phyloP scores from a whole-genome alignment of 2,797 vertebrate genomes.

The Megaceryle alcyon region DNA sequence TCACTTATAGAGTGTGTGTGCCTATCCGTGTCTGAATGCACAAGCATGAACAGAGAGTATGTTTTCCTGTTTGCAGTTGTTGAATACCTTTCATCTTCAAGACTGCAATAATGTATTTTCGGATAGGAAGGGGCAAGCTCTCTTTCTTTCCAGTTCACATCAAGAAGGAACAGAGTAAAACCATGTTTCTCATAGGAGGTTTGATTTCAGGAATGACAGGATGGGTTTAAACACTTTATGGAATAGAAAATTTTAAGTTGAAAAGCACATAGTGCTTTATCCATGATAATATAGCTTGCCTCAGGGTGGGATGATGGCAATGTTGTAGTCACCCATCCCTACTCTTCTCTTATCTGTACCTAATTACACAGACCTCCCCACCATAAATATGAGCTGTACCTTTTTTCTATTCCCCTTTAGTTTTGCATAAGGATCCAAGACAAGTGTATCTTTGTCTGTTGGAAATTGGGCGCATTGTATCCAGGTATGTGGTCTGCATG shows the following conservation, averaged over 20 bases:
- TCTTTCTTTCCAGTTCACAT: not conserved
- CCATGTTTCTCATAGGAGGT: not conserved
- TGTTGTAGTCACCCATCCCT: not conserved
- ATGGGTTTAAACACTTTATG: not conserved
- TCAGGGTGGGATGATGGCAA: not conserved
- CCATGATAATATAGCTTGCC: not conserved
- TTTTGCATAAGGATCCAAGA: conserved; percentile 95
- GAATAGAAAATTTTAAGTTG: not conserved
- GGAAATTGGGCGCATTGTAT: conserved; percentile 94
- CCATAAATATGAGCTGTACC: not conserved
- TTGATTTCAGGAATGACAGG: not conserved
- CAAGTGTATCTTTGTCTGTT: conserved; percentile 97
- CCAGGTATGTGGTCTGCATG: conserved; percentile 80
- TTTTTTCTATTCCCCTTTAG: conserved; percentile 73
- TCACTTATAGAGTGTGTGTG: not conserved
- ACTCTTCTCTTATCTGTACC: not conserved
- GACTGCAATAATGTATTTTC: not conserved
- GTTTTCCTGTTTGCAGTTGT: not conserved
- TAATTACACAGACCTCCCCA: not conserved
- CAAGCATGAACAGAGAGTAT: not conserved
- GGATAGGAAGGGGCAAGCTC: not conserved
- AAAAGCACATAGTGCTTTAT: not conserved
- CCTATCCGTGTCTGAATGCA: not conserved
- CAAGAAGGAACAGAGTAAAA: not conserved
- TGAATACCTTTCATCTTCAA: not conserved